Conservation (phyloP, 2,797 vertebrate species). For the Lithobates sylvaticus region DNA sequence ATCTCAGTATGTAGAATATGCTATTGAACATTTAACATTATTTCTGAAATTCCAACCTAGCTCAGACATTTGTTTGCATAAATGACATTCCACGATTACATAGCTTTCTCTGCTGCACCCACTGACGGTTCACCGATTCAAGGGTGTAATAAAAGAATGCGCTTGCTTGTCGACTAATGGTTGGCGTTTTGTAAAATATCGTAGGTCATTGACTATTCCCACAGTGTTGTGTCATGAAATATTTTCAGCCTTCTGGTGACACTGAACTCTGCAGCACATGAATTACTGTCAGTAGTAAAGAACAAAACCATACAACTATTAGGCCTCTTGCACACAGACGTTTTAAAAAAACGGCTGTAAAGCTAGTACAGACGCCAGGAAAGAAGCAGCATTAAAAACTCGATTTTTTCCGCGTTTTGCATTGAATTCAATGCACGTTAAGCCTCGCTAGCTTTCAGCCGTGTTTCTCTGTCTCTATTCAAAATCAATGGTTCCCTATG, state of each 20-base stretch:
- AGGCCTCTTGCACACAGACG: too few species aligned
- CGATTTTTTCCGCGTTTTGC: too few species aligned
- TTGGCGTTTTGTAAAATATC: conserved; percentile 35
- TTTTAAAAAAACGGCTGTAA: too few species aligned
- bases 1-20: not conserved
- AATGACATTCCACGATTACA: conserved; percentile 50
- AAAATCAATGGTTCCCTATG: too few species aligned
- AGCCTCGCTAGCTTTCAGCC: too few species aligned
- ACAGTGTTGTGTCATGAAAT: conserved; percentile 32
- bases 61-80: conserved; percentile 46
- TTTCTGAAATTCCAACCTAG: not conserved
- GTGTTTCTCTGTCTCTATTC: too few species aligned
- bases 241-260: not conserved
- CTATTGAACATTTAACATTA: not conserved
- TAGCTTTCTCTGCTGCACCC: conserved; percentile 29
- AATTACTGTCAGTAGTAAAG: not conserved
- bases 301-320: not conserved
- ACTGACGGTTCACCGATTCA: conserved; percentile 10
- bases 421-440: too few species aligned
- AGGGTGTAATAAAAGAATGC: conserved; percentile 46
- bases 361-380: too few species aligned
- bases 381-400: too few species aligned
- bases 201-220: conserved; percentile 3
- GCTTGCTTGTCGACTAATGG: not conserved
- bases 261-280: not conserved